A percentile compares a stretch with the other conserved stretches of the same genome.
Conservation (phyloP, 1,140 invertebrate species). For the Drosophila guanche region DNA sequence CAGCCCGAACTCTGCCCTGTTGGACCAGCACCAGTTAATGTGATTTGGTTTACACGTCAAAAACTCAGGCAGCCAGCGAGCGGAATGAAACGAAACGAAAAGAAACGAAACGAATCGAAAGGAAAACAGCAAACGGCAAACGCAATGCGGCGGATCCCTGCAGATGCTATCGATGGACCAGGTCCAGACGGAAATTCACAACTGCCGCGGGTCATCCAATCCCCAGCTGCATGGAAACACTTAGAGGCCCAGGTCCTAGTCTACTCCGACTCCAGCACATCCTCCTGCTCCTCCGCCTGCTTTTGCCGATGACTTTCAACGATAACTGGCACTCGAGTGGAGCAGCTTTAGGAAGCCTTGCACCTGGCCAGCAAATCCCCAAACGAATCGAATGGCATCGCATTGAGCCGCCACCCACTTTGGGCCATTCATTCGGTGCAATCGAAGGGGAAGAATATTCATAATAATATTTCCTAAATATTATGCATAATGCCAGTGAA, state of each 20-base stretch:
- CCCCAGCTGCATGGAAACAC: conserved; percentile 50
- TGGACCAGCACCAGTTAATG: conserved; percentile 28
- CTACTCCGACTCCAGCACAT: conserved; percentile 26
- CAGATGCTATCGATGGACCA: conserved; percentile 48
- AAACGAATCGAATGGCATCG: too few species aligned
- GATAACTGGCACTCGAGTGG: not conserved
- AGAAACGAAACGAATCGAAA: too few species aligned
- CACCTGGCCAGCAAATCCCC: conserved; percentile 13
- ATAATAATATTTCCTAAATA: too few species aligned
- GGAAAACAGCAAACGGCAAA: not conserved
- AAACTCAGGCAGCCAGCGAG: conserved; percentile 10
- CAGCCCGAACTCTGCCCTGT: too few species aligned
- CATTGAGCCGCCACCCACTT: conserved; percentile 2
- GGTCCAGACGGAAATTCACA: conserved; percentile 62
- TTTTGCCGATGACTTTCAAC: not conserved
- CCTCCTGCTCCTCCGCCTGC: not conserved
- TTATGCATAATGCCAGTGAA: too few species aligned
- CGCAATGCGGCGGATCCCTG: conserved; percentile 15
- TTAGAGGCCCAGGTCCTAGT: not conserved
- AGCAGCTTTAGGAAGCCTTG: conserved; percentile 18
- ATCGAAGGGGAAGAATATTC: not conserved
- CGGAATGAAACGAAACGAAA: not conserved
- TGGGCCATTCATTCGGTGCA: not conserved
- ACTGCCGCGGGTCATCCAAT: conserved; percentile 58
- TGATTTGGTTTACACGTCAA: conserved; percentile 64